These are phyloP conservation scores for Catharus fuscescens DNA, from an alignment of 2,113 vertebrate species.

Conservation along the genomic window DNA sequence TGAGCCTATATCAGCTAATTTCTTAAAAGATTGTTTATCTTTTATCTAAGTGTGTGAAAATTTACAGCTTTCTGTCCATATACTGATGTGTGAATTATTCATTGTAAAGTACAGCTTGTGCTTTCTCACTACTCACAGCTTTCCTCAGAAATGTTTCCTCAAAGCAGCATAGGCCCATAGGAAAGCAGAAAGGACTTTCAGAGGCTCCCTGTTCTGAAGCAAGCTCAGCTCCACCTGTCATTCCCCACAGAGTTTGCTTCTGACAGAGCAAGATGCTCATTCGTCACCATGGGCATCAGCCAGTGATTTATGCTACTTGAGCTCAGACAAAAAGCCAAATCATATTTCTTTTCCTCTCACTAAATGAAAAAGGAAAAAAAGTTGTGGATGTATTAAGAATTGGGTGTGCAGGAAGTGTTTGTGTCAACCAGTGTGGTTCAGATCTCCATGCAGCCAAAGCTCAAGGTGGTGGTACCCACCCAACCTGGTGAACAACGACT, in stretches of 20 bases:
- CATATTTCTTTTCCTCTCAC: not conserved
- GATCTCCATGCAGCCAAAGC: not conserved
- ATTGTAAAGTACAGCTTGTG: not conserved
- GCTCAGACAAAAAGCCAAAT: not conserved
- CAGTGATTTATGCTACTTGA: not conserved
- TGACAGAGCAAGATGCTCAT: not conserved
- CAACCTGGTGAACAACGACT: rapidly evolving
- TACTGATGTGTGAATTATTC: not conserved
- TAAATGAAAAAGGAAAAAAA: not conserved
- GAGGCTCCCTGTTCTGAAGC: not conserved
- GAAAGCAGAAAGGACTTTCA: not conserved
- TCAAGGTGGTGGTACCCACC: rapidly evolving
- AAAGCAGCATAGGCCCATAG: not conserved
- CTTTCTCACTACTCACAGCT: not conserved
- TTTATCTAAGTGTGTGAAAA: not conserved
- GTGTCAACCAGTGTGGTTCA: not conserved
- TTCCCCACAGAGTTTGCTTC: not conserved
- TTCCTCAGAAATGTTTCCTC: not conserved
- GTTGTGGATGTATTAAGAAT: not conserved
- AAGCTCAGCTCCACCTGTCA: not conserved
- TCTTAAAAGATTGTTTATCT: not conserved
- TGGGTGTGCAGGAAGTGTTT: not conserved
- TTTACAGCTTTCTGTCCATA: not conserved
- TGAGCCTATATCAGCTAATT: not conserved
- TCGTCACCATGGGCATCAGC: not conserved